A percentile compares a stretch with the other conserved stretches of the same genome.
Evolutionary conservation across 2,797 vertebrate species (phyloP).

Genomic region (Calcarius lapponicus): DNA sequence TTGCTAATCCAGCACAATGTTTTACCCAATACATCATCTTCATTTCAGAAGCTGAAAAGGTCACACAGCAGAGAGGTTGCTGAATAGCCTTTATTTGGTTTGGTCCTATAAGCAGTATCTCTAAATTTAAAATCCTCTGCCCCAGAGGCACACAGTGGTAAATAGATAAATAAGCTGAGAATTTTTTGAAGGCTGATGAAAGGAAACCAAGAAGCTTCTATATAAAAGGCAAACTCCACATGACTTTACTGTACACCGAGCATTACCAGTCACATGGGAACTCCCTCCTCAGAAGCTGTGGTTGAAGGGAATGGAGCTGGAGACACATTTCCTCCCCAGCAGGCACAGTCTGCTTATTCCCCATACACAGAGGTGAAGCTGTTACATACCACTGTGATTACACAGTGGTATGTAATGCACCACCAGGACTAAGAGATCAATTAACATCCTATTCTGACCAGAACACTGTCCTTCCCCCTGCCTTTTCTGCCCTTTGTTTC

Average conservation of each 20-base stretch:
- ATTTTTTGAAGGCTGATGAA: constrained; percentile 20
- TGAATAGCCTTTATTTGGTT: constrained; percentile 1
- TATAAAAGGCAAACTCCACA: not conserved
- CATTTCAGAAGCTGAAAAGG: constrained; percentile 4
- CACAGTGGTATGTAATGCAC: not conserved
- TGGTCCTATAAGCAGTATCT: not conserved
- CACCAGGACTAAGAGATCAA: not conserved
- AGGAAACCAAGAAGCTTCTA: not conserved
- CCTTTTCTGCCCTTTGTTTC: not conserved
- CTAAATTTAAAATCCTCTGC: not conserved
- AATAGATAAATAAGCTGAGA: not conserved
- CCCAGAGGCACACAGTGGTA: not conserved
- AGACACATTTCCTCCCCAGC: not conserved
- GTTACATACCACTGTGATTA: not conserved
- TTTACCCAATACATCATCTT: not conserved
- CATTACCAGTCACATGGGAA: not conserved
- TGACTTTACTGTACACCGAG: not conserved
- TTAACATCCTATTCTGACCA: not conserved
- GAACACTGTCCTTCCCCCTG: not conserved
- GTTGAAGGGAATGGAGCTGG: not conserved
- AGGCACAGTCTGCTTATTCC: not conserved
- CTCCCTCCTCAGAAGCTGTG: not conserved
- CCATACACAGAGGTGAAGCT: not conserved
- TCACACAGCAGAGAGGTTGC: not conserved
- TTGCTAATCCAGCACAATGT: not conserved